Evolutionary conservation across 2,113 vertebrate species (phyloP).

Genomic region (Dasyprocta punctata): DNA sequence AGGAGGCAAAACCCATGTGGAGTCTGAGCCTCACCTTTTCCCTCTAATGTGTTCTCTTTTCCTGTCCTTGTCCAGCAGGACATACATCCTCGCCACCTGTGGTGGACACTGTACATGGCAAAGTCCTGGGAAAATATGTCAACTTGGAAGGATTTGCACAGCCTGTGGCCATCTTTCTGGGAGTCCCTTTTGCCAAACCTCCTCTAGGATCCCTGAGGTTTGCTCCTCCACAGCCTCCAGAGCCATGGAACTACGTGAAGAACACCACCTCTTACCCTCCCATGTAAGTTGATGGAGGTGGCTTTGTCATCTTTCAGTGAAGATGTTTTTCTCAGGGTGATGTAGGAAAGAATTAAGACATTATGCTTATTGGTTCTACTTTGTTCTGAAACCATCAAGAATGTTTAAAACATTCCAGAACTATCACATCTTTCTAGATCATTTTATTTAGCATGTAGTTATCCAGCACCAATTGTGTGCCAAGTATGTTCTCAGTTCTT

Average conservation of each 20-base stretch:
- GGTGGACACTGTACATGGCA: conserved; percentile 85
- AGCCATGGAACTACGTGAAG: conserved; percentile 86
- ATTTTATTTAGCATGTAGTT: neutral
- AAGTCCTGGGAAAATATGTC: conserved; percentile 84
- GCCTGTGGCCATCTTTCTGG: conserved; percentile 86
- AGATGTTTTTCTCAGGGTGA: neutral
- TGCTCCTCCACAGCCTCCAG: conserved; percentile 84
- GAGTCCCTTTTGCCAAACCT: conserved; percentile 89
- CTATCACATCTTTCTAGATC: neutral
- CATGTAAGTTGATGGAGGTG: conserved; percentile 81
- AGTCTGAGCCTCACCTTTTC: neutral
- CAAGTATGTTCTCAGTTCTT: neutral
- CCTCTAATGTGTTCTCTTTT: neutral
- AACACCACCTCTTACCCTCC: conserved; percentile 85
- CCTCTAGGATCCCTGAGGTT: conserved; percentile 87
- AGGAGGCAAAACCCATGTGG: neutral
- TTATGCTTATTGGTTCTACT: neutral
- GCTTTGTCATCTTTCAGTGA: no score
- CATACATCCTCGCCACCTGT: conserved; percentile 71
- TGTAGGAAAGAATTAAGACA: no score
- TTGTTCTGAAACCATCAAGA: neutral
- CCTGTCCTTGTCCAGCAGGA: neutral
- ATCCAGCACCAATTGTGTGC: neutral
- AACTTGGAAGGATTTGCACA: conserved; percentile 82
- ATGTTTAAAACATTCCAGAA: neutral